Conservation (phyloP, 2,888 invertebrate species). For the Hedya salicella region DNA sequence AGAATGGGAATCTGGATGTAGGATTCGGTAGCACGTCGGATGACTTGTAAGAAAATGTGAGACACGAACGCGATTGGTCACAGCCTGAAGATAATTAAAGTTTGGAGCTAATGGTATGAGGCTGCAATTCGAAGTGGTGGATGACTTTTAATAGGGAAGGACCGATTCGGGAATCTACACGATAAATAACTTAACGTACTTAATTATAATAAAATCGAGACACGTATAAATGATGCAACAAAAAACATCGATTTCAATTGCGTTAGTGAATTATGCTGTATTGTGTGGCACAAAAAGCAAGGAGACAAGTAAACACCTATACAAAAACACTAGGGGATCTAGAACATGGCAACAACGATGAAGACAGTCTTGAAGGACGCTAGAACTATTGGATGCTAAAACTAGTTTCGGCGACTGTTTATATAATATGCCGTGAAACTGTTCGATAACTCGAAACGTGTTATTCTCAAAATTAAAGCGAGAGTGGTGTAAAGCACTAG, state of each 20-base stretch:
- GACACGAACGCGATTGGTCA: constrained; percentile 85
- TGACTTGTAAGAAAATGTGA: constrained; percentile 81
- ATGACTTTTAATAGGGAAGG: constrained; percentile 83
- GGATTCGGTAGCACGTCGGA: constrained; percentile 83
- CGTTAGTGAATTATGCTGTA: constrained; percentile 53
- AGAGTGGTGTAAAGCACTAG: neutral
- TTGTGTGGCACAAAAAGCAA: constrained; percentile 53
- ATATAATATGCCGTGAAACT: constrained; percentile 17
- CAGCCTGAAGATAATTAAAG: constrained; percentile 85
- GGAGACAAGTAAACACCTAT: constrained; percentile 46
- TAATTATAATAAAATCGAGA: constrained; percentile 41
- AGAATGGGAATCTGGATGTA: constrained; percentile 56
- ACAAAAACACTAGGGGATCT: constrained; percentile 50
- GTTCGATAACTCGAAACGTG: constrained; percentile 17
- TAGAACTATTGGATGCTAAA: constrained; percentile 20
- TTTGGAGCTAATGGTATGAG: constrained; percentile 84
- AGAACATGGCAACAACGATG: constrained; percentile 48
- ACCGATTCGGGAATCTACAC: constrained; percentile 74
- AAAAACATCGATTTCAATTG: constrained; percentile 47
- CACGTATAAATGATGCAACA: constrained; percentile 44
- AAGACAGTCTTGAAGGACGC: constrained; percentile 49
- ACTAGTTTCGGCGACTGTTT: constrained; percentile 31
- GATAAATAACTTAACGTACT: constrained; percentile 50
- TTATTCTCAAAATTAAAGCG: constrained; percentile 8
- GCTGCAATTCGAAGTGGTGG: constrained; percentile 80